Base-by-base conservation (phyloP, 1,140 invertebrate genomes). In the Solenopsis invicta region DNA sequence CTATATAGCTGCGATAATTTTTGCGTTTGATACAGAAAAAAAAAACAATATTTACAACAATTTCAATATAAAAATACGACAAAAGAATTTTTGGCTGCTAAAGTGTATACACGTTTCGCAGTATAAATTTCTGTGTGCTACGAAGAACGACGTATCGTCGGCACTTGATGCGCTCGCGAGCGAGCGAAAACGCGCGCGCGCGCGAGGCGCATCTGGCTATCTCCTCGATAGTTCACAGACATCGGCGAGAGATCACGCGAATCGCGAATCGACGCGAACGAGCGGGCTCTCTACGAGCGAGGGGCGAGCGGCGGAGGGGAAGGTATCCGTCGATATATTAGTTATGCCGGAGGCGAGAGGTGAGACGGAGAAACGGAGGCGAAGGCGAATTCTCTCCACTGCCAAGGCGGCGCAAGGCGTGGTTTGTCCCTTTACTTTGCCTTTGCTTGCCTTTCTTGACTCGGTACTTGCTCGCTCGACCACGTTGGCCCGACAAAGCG, bases 401-500 rank as follows among this genome's bases (percentile, higher is more conserved):
- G 89, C 89, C 89, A 91, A 91, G 89, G 87, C 85, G 89, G 87
- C 54, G 75, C 77, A 84, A 91, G 90, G 90, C 88, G 90, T 91
- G 90, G 89, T 89, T 87, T 87, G 82, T 91, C 90, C 90, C 88
- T 91, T 91, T 90, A 81, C 91, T 87, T 89, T 91, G 76, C 90
- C 89, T 89, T 87, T 84, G 90, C 89, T 84, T 90, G 61, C 84
- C 78, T 77, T 67, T 82, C 85, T 82, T 86, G 54, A 84, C 69
- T 86, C 72, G 78, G 48, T 86, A n/a, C 52, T 59, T 18, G 48
- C 67, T 77, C 45, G 29, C 41, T 59, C 71, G 59, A 29, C 45
- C 69, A 37, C 61, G 45, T 8, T 34, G 29, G 62, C 34, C 21
- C 64, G 80, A 75, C 69, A 84, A 84, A 84, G 69, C 41, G 54